Conservation (phyloP, 2,797 vertebrate species). For the Lophius americanus region DNA sequence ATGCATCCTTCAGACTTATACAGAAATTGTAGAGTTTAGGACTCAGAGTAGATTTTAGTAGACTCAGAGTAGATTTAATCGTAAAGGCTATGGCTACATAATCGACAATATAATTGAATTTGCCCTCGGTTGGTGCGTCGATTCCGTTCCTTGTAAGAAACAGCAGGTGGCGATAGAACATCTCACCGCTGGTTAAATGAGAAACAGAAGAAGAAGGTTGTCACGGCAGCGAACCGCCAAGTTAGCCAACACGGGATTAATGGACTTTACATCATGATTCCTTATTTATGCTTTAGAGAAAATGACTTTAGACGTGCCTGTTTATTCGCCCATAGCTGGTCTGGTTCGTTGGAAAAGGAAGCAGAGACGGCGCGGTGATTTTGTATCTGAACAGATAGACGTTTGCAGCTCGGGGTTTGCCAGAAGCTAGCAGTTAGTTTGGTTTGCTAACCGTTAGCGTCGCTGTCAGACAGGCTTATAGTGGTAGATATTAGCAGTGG, state of each 20-base stretch:
- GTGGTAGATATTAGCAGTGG: neutral
- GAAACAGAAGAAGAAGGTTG: no score
- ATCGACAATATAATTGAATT: no score
- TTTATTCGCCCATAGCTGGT: neutral
- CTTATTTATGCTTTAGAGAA: slow-evolving; percentile 27
- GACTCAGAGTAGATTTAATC: no score
- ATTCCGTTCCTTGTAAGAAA: no score
- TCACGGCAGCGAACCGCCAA: slow-evolving; percentile 31
- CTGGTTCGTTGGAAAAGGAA: slow-evolving; percentile 2
- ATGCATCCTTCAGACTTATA: no score
- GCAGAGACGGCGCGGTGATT: neutral
- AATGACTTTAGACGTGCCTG: neutral
- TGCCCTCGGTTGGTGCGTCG: no score
- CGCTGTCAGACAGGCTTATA: neutral
- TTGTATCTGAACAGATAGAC: slow-evolving; percentile 10
- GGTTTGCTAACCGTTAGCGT: slow-evolving; percentile 23
- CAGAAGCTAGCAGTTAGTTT: slow-evolving; percentile 20
- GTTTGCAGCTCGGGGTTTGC: slow-evolving; percentile 11
- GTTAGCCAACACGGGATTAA: slow-evolving; percentile 45
- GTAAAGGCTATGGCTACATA: no score
- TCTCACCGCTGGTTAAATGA: no score
- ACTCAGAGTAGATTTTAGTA: no score
- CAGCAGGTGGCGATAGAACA: no score
- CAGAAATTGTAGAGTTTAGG: no score
- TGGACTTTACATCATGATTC: slow-evolving; percentile 44